These are phyloP conservation scores for Sebastes aleutianus DNA, from an alignment of 2,797 vertebrate species.

Conservation along the genomic window DNA sequence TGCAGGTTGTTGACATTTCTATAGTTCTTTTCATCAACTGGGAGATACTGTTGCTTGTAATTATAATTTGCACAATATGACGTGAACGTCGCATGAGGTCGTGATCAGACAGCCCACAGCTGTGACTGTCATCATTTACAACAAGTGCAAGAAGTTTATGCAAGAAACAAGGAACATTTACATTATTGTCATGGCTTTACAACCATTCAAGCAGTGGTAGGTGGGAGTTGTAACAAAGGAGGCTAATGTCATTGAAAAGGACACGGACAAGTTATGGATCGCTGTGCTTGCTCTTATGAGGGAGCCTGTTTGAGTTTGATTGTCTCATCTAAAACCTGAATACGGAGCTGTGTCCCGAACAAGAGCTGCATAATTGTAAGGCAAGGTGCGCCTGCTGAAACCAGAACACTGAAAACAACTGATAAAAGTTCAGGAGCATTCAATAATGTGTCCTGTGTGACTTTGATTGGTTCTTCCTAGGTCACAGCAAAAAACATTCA, in stretches of 20 bases:
- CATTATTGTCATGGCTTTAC: background rate
- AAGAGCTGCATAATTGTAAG: slow-evolving; percentile 2
- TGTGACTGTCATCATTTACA: background rate
- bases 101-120: background rate
- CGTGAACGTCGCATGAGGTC: background rate
- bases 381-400: background rate
- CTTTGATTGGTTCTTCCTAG: background rate
- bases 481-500: background rate
- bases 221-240: background rate
- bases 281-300: background rate
- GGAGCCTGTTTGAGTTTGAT: slow-evolving; percentile 17
- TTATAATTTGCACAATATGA: background rate
- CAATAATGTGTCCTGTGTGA: background rate
- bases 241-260: background rate
- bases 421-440: background rate
- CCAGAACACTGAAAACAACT: background rate
- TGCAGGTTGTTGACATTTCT: background rate
- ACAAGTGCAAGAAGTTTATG: background rate
- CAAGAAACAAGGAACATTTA: background rate
- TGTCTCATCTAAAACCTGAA: slow-evolving; percentile 22
- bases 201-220: background rate
- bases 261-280: background rate
- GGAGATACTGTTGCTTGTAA: background rate
- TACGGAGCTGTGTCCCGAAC: background rate
- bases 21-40: background rate